Percentiles rank a stretch among this genome's conserved stretches.
Conservation (phyloP, 2,888 invertebrate species). For the Auanema sp. region DNA sequence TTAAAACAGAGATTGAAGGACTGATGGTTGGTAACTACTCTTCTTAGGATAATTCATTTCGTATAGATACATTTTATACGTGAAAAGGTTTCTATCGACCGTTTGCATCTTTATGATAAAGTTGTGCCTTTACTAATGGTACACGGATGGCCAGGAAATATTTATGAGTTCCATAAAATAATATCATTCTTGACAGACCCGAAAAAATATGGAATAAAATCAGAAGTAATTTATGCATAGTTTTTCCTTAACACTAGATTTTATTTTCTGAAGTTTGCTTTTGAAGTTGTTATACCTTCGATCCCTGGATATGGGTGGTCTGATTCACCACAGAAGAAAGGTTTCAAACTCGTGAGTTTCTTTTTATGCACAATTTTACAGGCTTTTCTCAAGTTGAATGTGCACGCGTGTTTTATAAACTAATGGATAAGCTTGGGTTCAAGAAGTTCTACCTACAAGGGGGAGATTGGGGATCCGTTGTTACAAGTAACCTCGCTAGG, state of each 20-base stretch:
- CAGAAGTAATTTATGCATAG: constrained; percentile 13
- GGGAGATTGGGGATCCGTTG: constrained; percentile 77
- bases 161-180: constrained; percentile 78
- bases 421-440: constrained; percentile 76
- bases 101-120: constrained; percentile 49
- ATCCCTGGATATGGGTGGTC: constrained; percentile 71
- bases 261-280: constrained; percentile 49
- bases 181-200: constrained; percentile 70
- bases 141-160: constrained; percentile 85
- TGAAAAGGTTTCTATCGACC: constrained; percentile 70
- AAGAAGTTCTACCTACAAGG: constrained; percentile 76
- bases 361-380: constrained; percentile 13
- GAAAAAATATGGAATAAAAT: constrained; percentile 40
- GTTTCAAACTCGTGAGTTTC: constrained; percentile 54
- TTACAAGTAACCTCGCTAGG: constrained; percentile 73
- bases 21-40: constrained; percentile 36
- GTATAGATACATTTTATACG: constrained; percentile 75
- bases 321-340: constrained; percentile 71
- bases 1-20: constrained; percentile 77
- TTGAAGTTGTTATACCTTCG: constrained; percentile 68
- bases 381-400: constrained; percentile 60
- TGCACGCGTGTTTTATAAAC: constrained; percentile 70
- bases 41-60: background rate
- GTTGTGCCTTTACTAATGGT: constrained; percentile 72
- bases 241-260: background rate